Base-by-base conservation (phyloP, 2,888 invertebrate species). In the Pristionchus japonicus region DNA sequence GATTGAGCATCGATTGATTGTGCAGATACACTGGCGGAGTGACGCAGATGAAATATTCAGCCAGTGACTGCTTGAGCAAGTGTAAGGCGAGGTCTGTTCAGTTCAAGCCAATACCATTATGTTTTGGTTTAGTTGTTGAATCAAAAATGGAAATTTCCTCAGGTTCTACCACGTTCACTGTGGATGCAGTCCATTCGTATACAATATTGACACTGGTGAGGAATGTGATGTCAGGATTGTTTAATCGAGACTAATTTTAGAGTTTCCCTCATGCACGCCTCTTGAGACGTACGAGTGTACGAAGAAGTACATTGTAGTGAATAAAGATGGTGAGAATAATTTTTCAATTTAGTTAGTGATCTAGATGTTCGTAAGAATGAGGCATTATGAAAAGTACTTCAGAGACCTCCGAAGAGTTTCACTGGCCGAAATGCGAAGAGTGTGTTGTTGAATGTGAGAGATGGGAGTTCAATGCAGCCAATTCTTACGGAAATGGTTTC, bases 401-500 rank as follows among this genome's bases (percentile, higher is more conserved):
- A 87, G 87, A 87, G 34, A 87, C 87, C 15, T 43, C 77, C 13
- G 87, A 87, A 61, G 87, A 87, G 80, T 87, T 87, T n/a, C 49
- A 40, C 40, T 87, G 87, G 52, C 90, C 90, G 7, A 77, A 57
- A 20, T 91, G 91, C 77, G 52, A 88, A 31, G 88, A 89, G 61
- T 92, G 92, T 82, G 89, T 88, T 64, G 89, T 92, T 37, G 92
- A 92, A 52, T 92, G 92, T 87, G 88, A 92, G 57, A 67, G 70
- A 47, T 91, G 91, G 88, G 90, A 90, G 23, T 93, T 91, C 88
- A 92, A 92, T 57, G 90, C 92, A 3, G 93, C 90, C 84, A 93
- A 93, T 83, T 93, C 93, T 1, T 93, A 93, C 70, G 91, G 92
- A 15, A 88, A 89, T 52, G 92, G 90, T 13, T 93, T 92, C 88